Conservation (phyloP, 2,113 vertebrate species). For the Ptychochromis oligacanthus region DNA sequence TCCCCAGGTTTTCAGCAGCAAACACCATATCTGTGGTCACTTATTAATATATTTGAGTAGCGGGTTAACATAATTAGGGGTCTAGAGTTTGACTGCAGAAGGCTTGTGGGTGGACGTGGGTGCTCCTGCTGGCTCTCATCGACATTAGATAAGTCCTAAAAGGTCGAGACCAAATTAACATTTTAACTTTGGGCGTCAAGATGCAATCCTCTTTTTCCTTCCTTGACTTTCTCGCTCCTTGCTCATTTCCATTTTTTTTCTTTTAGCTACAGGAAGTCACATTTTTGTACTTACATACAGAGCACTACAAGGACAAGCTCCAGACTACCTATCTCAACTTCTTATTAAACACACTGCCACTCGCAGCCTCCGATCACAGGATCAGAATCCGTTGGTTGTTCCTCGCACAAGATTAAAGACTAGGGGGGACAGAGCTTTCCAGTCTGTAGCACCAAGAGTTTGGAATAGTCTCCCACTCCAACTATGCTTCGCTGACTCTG, state of each 20-base stretch:
- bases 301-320: too few species aligned
- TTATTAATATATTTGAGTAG: conserved; percentile 51
- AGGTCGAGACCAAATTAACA: conserved; percentile 63
- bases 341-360: too few species aligned
- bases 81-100: conserved; percentile 23
- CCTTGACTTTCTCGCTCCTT: conserved; percentile 5
- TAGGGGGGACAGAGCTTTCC: too few species aligned
- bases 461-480: too few species aligned
- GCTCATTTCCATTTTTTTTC: neutral
- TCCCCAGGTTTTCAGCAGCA: conserved; percentile 2
- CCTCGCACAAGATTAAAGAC: too few species aligned
- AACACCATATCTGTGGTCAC: conserved; percentile 22
- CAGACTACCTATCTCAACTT: too few species aligned
- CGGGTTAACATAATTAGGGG: conserved; percentile 43
- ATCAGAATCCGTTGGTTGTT: too few species aligned
- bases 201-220: conserved; percentile 8
- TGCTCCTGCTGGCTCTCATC: conserved; percentile 16
- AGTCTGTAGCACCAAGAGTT: too few species aligned
- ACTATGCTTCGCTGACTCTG: too few species aligned
- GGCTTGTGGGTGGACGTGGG: neutral
- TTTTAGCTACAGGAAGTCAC: neutral
- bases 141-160: conserved; percentile 52
- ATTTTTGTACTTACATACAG: too few species aligned
- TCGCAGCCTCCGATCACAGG: too few species aligned
- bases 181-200: conserved; percentile 47